Conservation (phyloP, 2,113 vertebrate species). For the Anoura caudifer region DNA sequence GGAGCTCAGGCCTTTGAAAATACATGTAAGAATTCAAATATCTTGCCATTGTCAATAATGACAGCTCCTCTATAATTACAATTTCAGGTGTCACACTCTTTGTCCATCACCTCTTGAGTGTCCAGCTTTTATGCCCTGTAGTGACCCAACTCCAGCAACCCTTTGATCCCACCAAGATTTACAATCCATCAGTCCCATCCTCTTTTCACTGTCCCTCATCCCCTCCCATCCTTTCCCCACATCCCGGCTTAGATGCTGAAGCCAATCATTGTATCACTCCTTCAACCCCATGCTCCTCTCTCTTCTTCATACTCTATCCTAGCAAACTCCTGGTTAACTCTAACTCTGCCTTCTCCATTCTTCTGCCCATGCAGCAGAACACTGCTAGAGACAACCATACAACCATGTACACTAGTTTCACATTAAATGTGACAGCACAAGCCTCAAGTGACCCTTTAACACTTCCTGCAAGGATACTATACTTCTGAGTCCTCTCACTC, state of each 20-base stretch:
- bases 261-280: neutral
- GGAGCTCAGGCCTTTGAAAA: neutral
- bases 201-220: neutral
- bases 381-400: neutral
- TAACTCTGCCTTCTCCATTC: neutral
- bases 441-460: neutral
- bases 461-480: neutral
- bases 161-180: neutral
- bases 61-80: neutral
- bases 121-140: neutral
- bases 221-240: neutral
- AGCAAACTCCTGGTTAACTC: neutral
- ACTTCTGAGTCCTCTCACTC: neutral
- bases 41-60: neutral
- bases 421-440: neutral
- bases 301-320: neutral
- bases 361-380: neutral
- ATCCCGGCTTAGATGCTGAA: neutral
- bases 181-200: neutral
- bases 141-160: neutral
- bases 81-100: neutral
- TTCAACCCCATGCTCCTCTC: neutral
- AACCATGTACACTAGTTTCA: neutral
- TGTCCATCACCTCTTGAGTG: neutral
- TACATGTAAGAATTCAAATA: neutral